phyloP scores from a whole-genome alignment of 2,888 invertebrate species.

The Synergus gifuensis region DNA sequence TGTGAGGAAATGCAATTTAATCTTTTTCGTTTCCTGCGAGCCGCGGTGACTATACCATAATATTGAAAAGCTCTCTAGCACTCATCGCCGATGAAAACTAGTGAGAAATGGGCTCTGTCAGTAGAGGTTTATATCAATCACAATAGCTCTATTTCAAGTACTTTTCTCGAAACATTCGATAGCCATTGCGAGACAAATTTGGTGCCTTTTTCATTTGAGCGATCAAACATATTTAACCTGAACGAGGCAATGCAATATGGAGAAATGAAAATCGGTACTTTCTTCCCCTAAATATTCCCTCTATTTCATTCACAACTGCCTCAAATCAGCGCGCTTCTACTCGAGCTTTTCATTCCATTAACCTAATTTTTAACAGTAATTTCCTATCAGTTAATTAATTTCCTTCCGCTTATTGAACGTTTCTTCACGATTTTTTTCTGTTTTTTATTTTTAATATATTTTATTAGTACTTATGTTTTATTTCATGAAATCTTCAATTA shows the following conservation, averaged over 20 bases:
- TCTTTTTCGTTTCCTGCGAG: slow-evolving; percentile 7
- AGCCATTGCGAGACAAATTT: neutral
- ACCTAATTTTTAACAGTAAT: too few relatives aligned
- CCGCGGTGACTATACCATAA: slow-evolving; percentile 2
- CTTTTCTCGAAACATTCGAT: neutral
- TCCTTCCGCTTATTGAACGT: too few relatives aligned
- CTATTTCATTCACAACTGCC: too few relatives aligned
- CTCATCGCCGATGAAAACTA: slow-evolving; percentile 31
- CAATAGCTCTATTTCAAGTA: slow-evolving; percentile 18
- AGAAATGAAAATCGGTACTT: neutral
- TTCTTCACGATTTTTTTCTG: too few relatives aligned
- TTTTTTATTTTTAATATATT: too few relatives aligned
- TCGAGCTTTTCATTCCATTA: too few relatives aligned
- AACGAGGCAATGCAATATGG: neutral
- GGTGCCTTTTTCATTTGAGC: neutral
- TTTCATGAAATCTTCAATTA: too few relatives aligned
- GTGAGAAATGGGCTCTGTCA: slow-evolving; percentile 25
- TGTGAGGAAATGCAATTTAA: slow-evolving; percentile 32
- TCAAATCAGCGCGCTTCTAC: too few relatives aligned
- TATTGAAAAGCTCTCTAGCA: slow-evolving; percentile 23
- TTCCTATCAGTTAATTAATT: too few relatives aligned
- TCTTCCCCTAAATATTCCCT: too few relatives aligned
- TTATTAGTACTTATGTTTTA: too few relatives aligned
- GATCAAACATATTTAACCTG: neutral
- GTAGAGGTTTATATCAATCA: slow-evolving; percentile 22